These are phyloP conservation scores for Cynodonichthys magdalenae DNA, from an alignment of 2,797 vertebrate genomes.

Conservation along the genomic window DNA sequence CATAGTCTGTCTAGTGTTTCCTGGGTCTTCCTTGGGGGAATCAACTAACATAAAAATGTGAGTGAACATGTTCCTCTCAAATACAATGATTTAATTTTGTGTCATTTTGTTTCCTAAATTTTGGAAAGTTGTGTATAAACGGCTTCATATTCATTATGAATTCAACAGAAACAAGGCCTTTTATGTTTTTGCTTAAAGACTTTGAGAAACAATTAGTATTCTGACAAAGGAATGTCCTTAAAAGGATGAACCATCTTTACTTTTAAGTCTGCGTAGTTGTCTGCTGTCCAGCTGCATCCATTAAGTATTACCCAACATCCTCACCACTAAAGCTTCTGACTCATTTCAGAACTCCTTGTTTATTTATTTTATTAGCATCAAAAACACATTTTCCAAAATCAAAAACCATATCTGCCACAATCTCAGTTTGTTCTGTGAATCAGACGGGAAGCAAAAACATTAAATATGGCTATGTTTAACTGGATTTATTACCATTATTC, in stretches of 20 bases:
- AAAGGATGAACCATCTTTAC: not conserved
- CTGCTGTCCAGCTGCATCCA: slow-evolving; percentile 48
- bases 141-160: slow-evolving; percentile 23
- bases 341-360: slow-evolving; percentile 58
- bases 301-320: slow-evolving; percentile 35
- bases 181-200: slow-evolving; percentile 18
- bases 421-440: slow-evolving; percentile 42
- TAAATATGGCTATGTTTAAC: slow-evolving; percentile 70
- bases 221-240: slow-evolving; percentile 11
- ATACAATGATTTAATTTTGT: not conserved
- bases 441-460: slow-evolving; percentile 27
- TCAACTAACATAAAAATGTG: not conserved
- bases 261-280: not conserved
- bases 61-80: too few relatives aligned
- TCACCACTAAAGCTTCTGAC: slow-evolving; percentile 45
- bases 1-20: too few relatives aligned
- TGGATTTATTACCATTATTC: not conserved
- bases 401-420: slow-evolving; percentile 53
- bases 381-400: slow-evolving; percentile 46
- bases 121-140: slow-evolving; percentile 37
- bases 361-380: slow-evolving; percentile 67
- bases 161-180: not conserved
- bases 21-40: slow-evolving; percentile 39
- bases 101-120: slow-evolving; percentile 47
- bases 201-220: slow-evolving; percentile 24